A percentile compares a stretch with the other conserved stretches of the same genome.
phyloP scores from a whole-genome alignment of 2,113 vertebrate genomes.

The Pardalotus punctatus region DNA sequence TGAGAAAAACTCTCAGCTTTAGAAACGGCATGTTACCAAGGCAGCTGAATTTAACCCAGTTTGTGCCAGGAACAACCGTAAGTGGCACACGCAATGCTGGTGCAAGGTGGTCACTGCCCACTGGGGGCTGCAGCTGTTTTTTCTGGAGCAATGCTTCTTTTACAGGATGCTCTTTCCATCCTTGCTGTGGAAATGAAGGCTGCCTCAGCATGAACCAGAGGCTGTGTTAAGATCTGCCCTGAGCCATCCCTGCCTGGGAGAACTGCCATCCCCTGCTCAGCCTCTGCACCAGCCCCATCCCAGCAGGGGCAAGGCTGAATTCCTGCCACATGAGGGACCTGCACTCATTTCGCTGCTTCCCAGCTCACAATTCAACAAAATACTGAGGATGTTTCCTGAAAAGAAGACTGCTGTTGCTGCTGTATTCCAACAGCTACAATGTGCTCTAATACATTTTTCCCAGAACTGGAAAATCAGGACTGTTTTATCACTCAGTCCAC shows the following conservation, averaged over 20 bases:
- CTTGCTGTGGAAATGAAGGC: not conserved
- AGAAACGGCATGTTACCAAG: not conserved
- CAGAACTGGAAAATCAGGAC: not conserved
- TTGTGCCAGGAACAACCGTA: not conserved
- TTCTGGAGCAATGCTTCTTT: not conserved
- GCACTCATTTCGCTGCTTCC: not conserved
- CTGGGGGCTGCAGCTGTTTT: not conserved
- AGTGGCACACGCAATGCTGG: not conserved
- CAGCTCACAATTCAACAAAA: not conserved
- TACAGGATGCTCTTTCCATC: not conserved
- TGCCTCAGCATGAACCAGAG: not conserved
- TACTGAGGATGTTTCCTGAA: not conserved
- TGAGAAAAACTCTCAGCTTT: not conserved
- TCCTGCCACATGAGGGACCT: not conserved
- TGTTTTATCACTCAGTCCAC: not conserved
- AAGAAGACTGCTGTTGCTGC: not conserved
- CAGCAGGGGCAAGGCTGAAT: not conserved
- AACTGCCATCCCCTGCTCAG: not conserved
- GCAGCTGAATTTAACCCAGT: not conserved
- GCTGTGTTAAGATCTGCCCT: not conserved
- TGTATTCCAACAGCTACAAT: not conserved
- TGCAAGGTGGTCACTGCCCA: not conserved
- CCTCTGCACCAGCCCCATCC: not conserved
- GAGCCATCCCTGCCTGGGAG: not conserved
- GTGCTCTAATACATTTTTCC: not conserved